Conservation (phyloP, 2,797 vertebrate species). For the Mormyrops attenuatus region DNA sequence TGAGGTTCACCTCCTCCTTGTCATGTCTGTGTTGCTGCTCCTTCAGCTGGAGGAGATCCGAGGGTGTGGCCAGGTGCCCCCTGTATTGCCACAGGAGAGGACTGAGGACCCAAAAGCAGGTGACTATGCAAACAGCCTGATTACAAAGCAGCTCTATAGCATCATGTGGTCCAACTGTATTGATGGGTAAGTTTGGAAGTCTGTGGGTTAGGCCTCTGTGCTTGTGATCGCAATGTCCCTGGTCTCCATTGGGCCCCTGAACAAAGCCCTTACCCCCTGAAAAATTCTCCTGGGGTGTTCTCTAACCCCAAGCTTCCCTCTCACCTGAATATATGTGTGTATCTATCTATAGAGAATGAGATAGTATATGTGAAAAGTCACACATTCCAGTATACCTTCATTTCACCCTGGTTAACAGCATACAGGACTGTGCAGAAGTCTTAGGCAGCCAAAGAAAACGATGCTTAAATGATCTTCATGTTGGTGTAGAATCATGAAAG, state of each 20-base stretch:
- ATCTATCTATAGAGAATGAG: not conserved
- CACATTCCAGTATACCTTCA: not conserved
- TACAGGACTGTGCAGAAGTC: no score
- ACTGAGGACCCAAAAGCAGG: not conserved
- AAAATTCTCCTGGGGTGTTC: not conserved
- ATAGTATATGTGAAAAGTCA: not conserved
- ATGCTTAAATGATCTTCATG: no score
- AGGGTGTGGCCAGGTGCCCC: not conserved
- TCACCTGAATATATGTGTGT: not conserved
- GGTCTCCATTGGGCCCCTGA: not conserved
- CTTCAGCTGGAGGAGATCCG: not conserved
- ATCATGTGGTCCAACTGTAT: not conserved
- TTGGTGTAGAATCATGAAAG: no score
- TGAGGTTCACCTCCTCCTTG: not conserved
- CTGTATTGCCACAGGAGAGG: not conserved
- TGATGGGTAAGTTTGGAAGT: not conserved
- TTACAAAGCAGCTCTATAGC: not conserved
- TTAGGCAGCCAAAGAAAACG: no score
- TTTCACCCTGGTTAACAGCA: not conserved
- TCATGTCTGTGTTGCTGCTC: not conserved
- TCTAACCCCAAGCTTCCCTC: not conserved
- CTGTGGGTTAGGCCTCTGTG: not conserved
- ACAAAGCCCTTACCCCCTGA: not conserved
- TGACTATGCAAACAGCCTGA: not conserved
- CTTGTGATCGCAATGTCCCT: not conserved